These are phyloP conservation scores for Tragelaphus oryx DNA, from an alignment of 2,797 vertebrate species.

Conservation along the genomic window DNA sequence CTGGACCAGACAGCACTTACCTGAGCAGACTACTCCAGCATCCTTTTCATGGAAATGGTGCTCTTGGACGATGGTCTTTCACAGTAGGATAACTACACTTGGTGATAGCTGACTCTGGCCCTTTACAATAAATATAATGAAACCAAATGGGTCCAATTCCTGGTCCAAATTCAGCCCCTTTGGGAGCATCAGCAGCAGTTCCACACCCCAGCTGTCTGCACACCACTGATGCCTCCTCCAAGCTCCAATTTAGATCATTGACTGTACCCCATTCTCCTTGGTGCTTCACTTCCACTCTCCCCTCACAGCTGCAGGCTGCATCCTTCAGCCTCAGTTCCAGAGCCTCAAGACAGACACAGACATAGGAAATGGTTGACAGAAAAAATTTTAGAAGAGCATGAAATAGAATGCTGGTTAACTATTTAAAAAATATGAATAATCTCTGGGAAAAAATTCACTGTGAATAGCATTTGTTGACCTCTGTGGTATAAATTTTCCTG, in stretches of 20 bases:
- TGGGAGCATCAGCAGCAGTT: not conserved
- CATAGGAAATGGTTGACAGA: not conserved
- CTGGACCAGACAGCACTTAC: not conserved
- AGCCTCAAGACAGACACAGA: not conserved
- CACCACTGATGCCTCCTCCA: not conserved
- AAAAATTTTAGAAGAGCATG: not conserved
- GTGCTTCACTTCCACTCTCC: too few relatives aligned
- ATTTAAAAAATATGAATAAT: not conserved
- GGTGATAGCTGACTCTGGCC: not conserved
- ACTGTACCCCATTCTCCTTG: not conserved
- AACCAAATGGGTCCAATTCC: not conserved
- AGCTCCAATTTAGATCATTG: not conserved
- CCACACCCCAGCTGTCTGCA: not conserved
- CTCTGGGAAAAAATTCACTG: not conserved
- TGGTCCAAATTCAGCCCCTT: not conserved
- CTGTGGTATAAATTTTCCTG: not conserved
- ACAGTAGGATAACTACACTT: rapidly evolving
- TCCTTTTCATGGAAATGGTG: rapidly evolving
- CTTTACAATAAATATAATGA: not conserved
- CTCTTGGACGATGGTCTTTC: rapidly evolving
- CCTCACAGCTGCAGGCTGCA: too few relatives aligned
- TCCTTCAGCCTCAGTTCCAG: too few relatives aligned
- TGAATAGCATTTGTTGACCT: not conserved
- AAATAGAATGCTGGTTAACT: not conserved
- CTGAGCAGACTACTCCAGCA: not conserved